These are phyloP conservation scores for Callyntrura sp. DNA, from an alignment of 2,888 invertebrate species.

Conservation along the genomic window DNA sequence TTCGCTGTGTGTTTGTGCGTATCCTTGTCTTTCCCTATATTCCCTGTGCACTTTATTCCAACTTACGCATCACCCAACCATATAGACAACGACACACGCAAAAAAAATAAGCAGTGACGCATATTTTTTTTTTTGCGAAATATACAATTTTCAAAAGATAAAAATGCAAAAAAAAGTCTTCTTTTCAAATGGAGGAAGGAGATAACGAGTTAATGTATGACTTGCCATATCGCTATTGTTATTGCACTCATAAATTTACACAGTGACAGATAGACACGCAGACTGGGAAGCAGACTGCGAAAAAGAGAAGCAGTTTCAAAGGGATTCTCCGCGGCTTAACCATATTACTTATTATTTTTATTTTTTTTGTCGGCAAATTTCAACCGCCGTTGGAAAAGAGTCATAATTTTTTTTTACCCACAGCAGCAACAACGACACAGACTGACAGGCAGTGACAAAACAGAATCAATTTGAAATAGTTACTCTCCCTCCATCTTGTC, in stretches of 20 bases:
- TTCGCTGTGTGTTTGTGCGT: background rate
- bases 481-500: no score
- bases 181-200: slow-evolving; percentile 7
- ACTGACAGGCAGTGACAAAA: background rate
- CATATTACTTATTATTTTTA: background rate
- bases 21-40: background rate
- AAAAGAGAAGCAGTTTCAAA: background rate
- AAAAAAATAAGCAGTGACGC: background rate
- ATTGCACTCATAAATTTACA: slow-evolving; percentile 38
- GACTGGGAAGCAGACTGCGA: background rate
- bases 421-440: background rate
- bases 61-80: background rate
- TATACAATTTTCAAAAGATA: background rate
- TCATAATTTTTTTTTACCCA: background rate
- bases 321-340: background rate
- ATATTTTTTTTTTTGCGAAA: slow-evolving; percentile 39
- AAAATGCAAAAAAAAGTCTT: slow-evolving; percentile 4
- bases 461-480: slow-evolving; percentile 52
- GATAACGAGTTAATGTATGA: slow-evolving; percentile 48
- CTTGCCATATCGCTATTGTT: slow-evolving; percentile 38
- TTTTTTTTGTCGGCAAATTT: slow-evolving; percentile 36
- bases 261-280: background rate
- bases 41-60: background rate
- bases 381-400: background rate
- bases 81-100: background rate